Conservation (phyloP, 2,797 vertebrate species). For the Podargus strigoides region DNA sequence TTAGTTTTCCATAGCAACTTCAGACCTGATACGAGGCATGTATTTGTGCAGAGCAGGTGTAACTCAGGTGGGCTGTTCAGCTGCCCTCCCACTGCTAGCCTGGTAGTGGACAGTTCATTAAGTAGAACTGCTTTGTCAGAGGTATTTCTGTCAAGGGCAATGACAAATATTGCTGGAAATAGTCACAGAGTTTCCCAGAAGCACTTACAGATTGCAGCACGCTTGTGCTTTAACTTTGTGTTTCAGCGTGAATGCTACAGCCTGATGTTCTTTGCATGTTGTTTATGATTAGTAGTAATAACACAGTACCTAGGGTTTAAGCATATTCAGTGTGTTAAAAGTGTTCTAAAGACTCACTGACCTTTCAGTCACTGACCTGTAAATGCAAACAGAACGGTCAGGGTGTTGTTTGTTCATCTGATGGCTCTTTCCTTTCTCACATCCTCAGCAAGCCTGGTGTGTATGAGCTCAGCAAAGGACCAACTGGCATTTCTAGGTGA, state of each 20-base stretch:
- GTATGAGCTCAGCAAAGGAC: slow-evolving; percentile 74
- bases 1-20: background rate
- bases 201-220: background rate
- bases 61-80: background rate
- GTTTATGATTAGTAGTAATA: background rate
- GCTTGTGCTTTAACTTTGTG: background rate
- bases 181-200: background rate
- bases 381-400: background rate
- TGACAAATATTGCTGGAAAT: background rate
- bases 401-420: background rate
- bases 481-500: slow-evolving; percentile 74
- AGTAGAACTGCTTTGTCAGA: background rate
- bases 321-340: background rate
- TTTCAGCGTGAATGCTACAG: background rate
- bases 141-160: background rate
- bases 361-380: background rate
- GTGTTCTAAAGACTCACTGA: background rate
- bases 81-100: background rate
- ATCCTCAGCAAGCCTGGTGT: slow-evolving; percentile 68
- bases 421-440: background rate
- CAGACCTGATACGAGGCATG: background rate
- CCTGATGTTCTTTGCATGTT: background rate
- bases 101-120: background rate
- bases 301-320: background rate
- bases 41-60: background rate